Evolutionary conservation across 2,797 vertebrate species (phyloP).

Genomic region (Perdix hodgsoniae): DNA sequence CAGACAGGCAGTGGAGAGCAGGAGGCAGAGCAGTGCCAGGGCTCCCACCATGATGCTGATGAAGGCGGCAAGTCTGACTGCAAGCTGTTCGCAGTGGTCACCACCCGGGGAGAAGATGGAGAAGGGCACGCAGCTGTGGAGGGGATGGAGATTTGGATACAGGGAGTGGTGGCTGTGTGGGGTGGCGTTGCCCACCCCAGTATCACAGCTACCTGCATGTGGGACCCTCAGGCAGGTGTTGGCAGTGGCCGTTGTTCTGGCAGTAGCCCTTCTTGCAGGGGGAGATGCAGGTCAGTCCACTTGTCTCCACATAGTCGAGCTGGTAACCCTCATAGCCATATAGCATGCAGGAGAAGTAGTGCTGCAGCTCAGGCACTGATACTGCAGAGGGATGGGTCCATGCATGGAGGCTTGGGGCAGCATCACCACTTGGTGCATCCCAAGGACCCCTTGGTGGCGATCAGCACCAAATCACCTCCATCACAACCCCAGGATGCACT

Average conservation of each 20-base stretch:
- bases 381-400: constrained; percentile 29
- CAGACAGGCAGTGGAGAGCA: constrained; percentile 15
- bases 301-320: not conserved
- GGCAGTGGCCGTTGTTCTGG: constrained; percentile 58
- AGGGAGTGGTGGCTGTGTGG: rapidly evolving
- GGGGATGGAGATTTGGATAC: not conserved
- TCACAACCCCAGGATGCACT: rapidly evolving
- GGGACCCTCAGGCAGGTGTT: constrained; percentile 66
- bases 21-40: constrained; percentile 72
- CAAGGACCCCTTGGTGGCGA: not conserved
- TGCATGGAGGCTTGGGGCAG: not conserved
- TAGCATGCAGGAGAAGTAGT: constrained; percentile 56
- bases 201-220: constrained; percentile 59
- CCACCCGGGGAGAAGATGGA: constrained; percentile 72
- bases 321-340: constrained; percentile 62
- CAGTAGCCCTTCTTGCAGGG: constrained; percentile 76
- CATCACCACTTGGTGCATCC: not conserved
- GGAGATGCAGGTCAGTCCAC: constrained; percentile 70
- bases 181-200: not conserved
- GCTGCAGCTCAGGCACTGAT: constrained; percentile 28
- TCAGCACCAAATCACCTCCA: rapidly evolving
- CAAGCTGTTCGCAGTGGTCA: constrained; percentile 40
- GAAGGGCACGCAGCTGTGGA: constrained; percentile 73
- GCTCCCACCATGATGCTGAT: constrained; percentile 77
- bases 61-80: constrained; percentile 67